A percentile compares a stretch with the other conserved stretches of the same genome.
Conservation (phyloP, 2,888 invertebrate genomes). For the Apotomis capreana region DNA sequence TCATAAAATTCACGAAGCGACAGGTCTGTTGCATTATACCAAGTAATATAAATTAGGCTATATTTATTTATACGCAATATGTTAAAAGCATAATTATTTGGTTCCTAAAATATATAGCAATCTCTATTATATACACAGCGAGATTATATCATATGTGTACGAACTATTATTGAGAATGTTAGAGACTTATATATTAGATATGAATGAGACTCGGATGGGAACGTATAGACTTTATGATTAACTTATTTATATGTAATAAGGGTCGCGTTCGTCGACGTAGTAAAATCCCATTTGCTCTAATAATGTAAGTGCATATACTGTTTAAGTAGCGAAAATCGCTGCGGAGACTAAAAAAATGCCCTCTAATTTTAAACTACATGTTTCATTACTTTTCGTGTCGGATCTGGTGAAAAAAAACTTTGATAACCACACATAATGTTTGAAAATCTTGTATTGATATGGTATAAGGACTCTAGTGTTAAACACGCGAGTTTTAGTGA, state of each 20-base stretch:
- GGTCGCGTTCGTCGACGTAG: too few relatives aligned
- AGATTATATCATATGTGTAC: conserved; percentile 28
- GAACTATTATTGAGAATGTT: conserved; percentile 13
- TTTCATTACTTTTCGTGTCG: too few relatives aligned
- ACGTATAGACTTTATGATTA: background rate
- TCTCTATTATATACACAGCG: conserved; percentile 32
- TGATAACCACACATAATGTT: too few relatives aligned
- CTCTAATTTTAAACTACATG: too few relatives aligned
- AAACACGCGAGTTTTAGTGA: conserved; percentile 3
- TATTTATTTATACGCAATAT: conserved; percentile 37
- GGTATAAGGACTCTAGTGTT: background rate
- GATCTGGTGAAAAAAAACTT: too few relatives aligned
- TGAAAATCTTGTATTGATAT: too few relatives aligned
- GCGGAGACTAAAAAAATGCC: too few relatives aligned
- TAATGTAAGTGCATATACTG: too few relatives aligned
- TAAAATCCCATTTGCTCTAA: too few relatives aligned
- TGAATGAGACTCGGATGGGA: background rate
- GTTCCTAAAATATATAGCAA: conserved; percentile 62
- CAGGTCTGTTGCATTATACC: conserved; percentile 26
- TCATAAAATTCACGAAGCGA: background rate
- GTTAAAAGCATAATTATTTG: conserved; percentile 53
- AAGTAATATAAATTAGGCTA: conserved; percentile 28
- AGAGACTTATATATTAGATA: background rate
- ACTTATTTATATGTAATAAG: background rate
- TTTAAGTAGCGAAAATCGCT: too few relatives aligned